Base-by-base conservation (phyloP, 1,140 invertebrate genomes). In the Aphidius ervi region DNA sequence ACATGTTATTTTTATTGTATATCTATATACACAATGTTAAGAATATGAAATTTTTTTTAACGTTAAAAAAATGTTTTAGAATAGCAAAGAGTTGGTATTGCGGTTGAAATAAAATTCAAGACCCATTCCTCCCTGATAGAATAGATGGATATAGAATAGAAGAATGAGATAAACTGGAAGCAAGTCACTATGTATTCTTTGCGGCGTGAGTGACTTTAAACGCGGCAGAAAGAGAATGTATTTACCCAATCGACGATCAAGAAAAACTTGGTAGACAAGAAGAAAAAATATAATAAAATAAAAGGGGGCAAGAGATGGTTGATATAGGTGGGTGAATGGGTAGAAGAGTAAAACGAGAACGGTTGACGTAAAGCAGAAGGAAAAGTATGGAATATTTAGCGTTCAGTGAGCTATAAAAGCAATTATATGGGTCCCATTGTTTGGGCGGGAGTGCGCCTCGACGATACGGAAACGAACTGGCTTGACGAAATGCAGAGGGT, bases 341-440 rank as follows among this genome's bases (percentile, higher is more conserved):
- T 16, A 31, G 23, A 31, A 31, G 23, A 69, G 73, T 70, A 69
- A 76, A 72, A 70, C 64, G 67, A 67, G 63, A 67, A 65, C 66
- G 61, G 56, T 56, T 56, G 61, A 62, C 61, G 57, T 63, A 57
- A 63, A 67, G 66, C 67, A 69, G 71, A 71, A 71, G 66, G 67
- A 73, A 77, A 79, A 74, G 74, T 76, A 78, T 77, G 71, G 73
- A 76, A 79, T 79, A 79, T 79, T 78, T 79, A 79, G 73, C 74
- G 74, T 76, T 78, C 75, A 75, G 65, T 75, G 75, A 77, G 71
- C 71, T 78, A 78, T 78, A 79, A 78, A 79, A 78, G 77, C 76
- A 79, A 79, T 79, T 79, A 79, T 76, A 74, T 72, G 73, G 70
- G 67, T 70, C 62, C 73, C 70, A 79, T 79, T 79, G 77, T 79